Evolutionary conservation across 2,113 vertebrate species (phyloP).

Genomic region (Galemys pyrenaicus): DNA sequence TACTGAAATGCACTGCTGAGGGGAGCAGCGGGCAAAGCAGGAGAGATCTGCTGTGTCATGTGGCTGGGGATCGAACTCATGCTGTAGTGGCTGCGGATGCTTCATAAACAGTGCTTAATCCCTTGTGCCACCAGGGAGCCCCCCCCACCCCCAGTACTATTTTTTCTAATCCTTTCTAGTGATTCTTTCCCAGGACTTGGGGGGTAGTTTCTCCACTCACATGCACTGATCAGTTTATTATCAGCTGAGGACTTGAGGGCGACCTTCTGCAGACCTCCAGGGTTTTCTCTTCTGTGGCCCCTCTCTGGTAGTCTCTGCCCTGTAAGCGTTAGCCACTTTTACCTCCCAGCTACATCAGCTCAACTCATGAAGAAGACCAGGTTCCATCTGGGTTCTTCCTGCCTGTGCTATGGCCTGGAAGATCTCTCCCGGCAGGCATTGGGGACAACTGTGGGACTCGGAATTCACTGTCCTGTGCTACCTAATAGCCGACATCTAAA

Average conservation of each 20-base stretch:
- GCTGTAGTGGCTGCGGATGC: too few species aligned
- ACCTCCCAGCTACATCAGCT: background rate
- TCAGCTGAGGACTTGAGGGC: background rate
- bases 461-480: background rate
- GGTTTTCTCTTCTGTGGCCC: background rate
- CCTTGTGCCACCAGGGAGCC: too few species aligned
- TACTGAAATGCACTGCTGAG: too few species aligned
- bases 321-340: background rate
- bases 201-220: background rate
- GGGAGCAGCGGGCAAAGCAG: too few species aligned
- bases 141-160: background rate
- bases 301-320: background rate
- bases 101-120: too few species aligned
- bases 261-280: background rate
- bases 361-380: background rate
- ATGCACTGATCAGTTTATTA: background rate
- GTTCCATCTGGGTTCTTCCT: background rate
- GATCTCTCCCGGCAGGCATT: background rate
- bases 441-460: background rate
- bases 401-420: background rate
- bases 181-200: background rate
- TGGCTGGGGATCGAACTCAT: too few species aligned
- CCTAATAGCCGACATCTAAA: background rate
- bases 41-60: too few species aligned
- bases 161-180: background rate